phyloP scores from a whole-genome alignment of 2,113 vertebrate species.

The Sturnira hondurensis region DNA sequence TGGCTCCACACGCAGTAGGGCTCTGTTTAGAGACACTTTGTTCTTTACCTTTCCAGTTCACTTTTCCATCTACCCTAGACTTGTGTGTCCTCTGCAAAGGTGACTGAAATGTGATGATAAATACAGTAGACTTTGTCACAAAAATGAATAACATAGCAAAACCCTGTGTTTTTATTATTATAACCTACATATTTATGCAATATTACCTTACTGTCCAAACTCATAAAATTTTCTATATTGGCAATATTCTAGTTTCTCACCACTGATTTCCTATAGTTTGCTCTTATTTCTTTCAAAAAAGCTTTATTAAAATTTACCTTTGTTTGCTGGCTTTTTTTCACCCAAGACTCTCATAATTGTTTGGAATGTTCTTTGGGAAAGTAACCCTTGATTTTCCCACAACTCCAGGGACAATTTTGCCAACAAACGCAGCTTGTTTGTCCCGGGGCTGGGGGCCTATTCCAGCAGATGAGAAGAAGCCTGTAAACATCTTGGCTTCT shows the following conservation, averaged over 20 bases:
- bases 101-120: background rate
- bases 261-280: background rate
- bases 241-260: background rate
- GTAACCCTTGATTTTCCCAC: background rate
- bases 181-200: background rate
- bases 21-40: background rate
- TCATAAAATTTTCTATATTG: background rate
- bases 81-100: background rate
- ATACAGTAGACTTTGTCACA: background rate
- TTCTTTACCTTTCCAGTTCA: conserved; percentile 1
- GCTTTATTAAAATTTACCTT: background rate
- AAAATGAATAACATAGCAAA: conserved; percentile 21
- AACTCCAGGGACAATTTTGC: background rate
- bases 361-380: conserved; percentile 1
- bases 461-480: background rate
- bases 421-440: background rate
- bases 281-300: background rate
- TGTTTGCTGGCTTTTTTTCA: background rate
- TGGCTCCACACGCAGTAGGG: background rate
- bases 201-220: conserved; percentile 10
- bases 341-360: background rate
- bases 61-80: background rate
- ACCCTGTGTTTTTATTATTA: background rate
- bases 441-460: background rate
- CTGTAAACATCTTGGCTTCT: background rate